These are phyloP conservation scores for Thelaira solivaga DNA, from an alignment of 2,888 invertebrate genomes.

Conservation along the genomic window DNA sequence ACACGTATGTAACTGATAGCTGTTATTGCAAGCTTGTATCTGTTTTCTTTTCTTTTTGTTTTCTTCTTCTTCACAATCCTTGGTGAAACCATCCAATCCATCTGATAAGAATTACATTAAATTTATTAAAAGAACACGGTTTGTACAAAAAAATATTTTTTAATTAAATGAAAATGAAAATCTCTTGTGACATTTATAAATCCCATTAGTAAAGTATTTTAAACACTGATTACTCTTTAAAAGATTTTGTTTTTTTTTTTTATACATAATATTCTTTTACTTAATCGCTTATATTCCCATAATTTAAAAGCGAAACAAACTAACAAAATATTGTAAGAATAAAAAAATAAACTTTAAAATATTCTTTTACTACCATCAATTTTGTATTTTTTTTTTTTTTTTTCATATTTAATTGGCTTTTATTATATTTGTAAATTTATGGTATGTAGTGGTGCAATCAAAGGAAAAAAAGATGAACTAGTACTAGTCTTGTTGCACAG, in stretches of 20 bases:
- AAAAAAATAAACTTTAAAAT: slow-evolving; percentile 45
- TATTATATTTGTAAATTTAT: slow-evolving; percentile 39
- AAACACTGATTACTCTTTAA: slow-evolving; percentile 53
- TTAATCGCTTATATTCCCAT: slow-evolving; percentile 61
- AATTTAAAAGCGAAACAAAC: slow-evolving; percentile 34
- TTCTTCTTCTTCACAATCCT: too few species aligned
- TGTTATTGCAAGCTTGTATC: background rate
- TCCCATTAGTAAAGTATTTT: slow-evolving; percentile 60
- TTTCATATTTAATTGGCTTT: slow-evolving; percentile 51
- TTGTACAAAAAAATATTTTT: slow-evolving; percentile 34
- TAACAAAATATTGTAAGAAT: background rate
- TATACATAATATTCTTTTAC: slow-evolving; percentile 17
- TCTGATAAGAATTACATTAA: background rate
- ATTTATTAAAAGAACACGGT: background rate
- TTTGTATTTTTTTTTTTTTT: slow-evolving; percentile 32
- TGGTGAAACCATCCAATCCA: too few species aligned
- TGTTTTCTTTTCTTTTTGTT: background rate
- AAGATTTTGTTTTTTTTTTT: background rate
- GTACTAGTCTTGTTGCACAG: background rate
- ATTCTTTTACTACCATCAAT: slow-evolving; percentile 51
- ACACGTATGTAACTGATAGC: slow-evolving; percentile 17
- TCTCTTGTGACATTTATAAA: slow-evolving; percentile 61
- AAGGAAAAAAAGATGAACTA: background rate
- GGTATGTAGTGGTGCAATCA: background rate
- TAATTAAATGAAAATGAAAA: slow-evolving; percentile 49